Evolutionary conservation across 2,888 invertebrate genomes (phyloP), one percentile per base, ranked within the genome.

Genomic region (Parelbella ahira): DNA sequence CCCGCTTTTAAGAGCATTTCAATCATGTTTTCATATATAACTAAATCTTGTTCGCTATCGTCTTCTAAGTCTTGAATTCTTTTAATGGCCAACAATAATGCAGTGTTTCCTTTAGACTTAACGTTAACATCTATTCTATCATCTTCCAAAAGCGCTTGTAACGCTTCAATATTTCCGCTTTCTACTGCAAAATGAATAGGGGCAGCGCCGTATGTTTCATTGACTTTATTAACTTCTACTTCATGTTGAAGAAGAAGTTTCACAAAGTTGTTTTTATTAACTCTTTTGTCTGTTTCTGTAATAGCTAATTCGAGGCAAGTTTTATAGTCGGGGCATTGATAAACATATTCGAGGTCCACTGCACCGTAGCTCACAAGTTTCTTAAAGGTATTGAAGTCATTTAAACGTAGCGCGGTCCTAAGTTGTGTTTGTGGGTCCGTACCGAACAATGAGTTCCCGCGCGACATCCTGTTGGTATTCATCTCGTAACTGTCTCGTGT

Each of bases 131-230:
- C 81, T 28, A 86, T 84, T 45, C 77, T 64, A 10, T 82, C 76
- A 44, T 83, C 76, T 28, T 87, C 79, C 12, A 91, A 51, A 7
- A 91, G 61, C 0, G 67, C 63, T 47, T 73, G 64, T 25, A 92
- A 56, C 4, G 87, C 86, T 24, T 83, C 79, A 2, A 77, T 62
- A 47, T 88, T 86, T 9, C 89, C 89, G 30, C 74, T 80, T 59
- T 90, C 89, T 0, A 90, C 87, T 1, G 92, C 91, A 46, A 91
- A 90, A 68, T 93, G 93, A 48, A 93, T 78, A 0, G 92, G 91
- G n/a, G 91, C 89, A 48, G 88, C 89, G 7, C 88, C 81, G 37
- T 89, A 86, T 1, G 79, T 80, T 48, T 81, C 79, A 60, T 91
- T 91, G 0, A 90, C 58, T 53, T 72, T 83, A 51, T 91, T 91